Evolutionary conservation across 2,888 invertebrate genomes (phyloP).

Genomic region (Cylindroiulus punctatus): DNA sequence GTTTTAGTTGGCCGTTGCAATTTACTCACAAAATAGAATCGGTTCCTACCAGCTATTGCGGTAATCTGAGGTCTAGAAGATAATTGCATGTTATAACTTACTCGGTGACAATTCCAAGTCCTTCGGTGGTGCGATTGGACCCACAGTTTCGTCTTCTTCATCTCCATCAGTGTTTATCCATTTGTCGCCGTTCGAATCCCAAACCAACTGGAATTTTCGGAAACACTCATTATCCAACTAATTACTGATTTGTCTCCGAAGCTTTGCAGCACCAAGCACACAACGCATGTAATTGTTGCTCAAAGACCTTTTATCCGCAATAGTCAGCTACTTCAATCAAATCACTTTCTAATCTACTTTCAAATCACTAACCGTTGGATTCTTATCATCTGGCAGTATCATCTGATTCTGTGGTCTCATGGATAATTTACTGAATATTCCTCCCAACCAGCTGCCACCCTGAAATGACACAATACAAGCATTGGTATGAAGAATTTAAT

Average conservation of each 20-base stretch:
- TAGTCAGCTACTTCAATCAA: too few species aligned
- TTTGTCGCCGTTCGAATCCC: conserved; percentile 86
- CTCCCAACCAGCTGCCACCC: conserved; percentile 80
- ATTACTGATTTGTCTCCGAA: background rate
- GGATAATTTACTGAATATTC: conserved; percentile 83
- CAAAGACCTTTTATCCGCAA: too few species aligned
- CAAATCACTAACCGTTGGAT: conserved; percentile 83
- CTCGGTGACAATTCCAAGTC: conserved; percentile 69
- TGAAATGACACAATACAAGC: background rate
- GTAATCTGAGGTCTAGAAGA: background rate
- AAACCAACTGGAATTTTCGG: conserved; percentile 79
- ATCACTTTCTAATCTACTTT: too few species aligned
- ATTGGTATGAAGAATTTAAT: background rate
- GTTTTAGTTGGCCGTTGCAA: background rate
- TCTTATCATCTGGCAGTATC: conserved; percentile 94
- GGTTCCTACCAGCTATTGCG: background rate
- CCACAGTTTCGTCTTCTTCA: conserved; percentile 70
- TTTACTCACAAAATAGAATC: background rate
- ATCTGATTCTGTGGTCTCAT: conserved; percentile 91
- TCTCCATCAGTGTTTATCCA: conserved; percentile 87
- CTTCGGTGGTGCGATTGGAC: conserved; percentile 77
- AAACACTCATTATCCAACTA: background rate
- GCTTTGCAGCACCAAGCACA: too few species aligned
- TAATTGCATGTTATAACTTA: conserved; percentile 12
- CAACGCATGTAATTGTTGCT: too few species aligned